phyloP scores from a whole-genome alignment of 2,797 vertebrate species.

The Acrossocheilus wenchowensis region DNA sequence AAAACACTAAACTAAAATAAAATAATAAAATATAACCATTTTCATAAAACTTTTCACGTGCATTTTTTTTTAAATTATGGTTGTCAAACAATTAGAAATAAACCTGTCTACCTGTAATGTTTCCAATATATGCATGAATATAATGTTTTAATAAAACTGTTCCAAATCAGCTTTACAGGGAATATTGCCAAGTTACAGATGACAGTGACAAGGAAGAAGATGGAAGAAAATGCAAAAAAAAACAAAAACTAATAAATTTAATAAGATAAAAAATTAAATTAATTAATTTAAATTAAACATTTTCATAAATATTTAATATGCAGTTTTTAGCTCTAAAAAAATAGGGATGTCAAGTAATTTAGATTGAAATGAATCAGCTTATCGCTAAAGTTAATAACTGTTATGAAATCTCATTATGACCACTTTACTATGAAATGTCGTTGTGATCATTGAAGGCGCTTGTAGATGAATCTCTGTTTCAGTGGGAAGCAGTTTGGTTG shows the following conservation, averaged over 20 bases:
- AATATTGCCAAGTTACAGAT: neutral
- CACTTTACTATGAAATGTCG: neutral
- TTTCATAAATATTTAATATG: neutral
- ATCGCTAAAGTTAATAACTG: neutral
- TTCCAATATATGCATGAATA: neutral
- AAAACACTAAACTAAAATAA: no score
- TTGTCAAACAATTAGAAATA: neutral
- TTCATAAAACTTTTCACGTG: no score
- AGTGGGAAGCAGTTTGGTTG: constrained; percentile 6
- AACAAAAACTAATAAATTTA: neutral
- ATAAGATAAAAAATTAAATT: no score
- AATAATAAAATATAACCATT: neutral
- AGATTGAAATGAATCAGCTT: no score
- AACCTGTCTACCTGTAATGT: neutral
- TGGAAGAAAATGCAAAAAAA: neutral
- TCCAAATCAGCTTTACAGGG: neutral
- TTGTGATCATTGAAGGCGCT: neutral
- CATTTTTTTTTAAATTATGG: neutral
- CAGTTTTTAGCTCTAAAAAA: no score
- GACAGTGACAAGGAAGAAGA: neutral
- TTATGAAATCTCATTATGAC: neutral
- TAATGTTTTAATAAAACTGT: neutral
- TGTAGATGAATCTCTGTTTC: neutral
- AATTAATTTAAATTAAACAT: neutral
- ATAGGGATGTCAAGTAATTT: no score